Percentiles rank a stretch among this genome's conserved stretches.
Evolutionary conservation across 2,888 invertebrate species (phyloP).

Genomic region (Diogma glabrata): DNA sequence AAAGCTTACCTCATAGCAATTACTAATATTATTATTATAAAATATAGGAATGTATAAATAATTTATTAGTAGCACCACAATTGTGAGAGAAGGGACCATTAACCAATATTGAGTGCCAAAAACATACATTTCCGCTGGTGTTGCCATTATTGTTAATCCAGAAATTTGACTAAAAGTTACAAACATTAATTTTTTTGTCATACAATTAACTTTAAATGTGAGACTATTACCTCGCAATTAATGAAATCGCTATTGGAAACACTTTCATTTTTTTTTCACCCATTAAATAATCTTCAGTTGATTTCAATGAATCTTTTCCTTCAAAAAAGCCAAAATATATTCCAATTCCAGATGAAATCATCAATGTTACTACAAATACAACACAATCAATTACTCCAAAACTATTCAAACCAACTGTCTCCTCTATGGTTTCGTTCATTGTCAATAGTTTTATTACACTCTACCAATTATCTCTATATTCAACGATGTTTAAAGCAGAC

Average conservation of each 20-base stretch:
- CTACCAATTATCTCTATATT: no score
- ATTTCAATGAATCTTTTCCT: slow-evolving; percentile 38
- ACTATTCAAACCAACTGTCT: no score
- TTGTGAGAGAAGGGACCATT: slow-evolving; percentile 29
- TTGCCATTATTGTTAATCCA: slow-evolving; percentile 38
- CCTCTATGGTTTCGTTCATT: no score
- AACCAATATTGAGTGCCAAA: slow-evolving; percentile 36
- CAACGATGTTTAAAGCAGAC: no score
- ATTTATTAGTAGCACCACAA: slow-evolving; percentile 25
- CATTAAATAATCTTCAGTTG: no score
- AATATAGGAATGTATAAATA: slow-evolving; percentile 36
- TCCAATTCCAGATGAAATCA: slow-evolving; percentile 44
- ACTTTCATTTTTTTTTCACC: no score
- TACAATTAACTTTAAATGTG: no score
- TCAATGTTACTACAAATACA: no score
- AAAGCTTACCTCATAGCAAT: slow-evolving; percentile 34
- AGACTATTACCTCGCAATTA: no score
- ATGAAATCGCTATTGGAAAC: no score
- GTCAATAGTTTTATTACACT: no score
- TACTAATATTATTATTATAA: slow-evolving; percentile 33
- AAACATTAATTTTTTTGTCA: slow-evolving; percentile 2
- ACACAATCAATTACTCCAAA: no score
- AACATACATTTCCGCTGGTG: slow-evolving; percentile 38
- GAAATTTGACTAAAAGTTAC: slow-evolving; percentile 33
- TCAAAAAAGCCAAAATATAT: slow-evolving; percentile 44